Evolutionary conservation across 2,113 vertebrate genomes (phyloP).

Genomic region (Lonchura striata): DNA sequence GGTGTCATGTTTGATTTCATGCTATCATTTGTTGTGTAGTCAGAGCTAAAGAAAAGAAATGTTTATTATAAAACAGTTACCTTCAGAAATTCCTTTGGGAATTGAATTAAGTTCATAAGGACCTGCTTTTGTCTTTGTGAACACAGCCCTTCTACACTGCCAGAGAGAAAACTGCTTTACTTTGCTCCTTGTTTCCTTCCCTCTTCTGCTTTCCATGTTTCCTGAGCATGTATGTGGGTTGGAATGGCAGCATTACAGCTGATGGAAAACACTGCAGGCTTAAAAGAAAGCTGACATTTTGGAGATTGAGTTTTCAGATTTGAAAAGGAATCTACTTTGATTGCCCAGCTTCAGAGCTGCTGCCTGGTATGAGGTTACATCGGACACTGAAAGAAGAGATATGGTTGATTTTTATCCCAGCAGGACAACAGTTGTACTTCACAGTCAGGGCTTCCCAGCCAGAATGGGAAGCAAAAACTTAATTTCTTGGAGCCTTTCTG

Average conservation of each 20-base stretch:
- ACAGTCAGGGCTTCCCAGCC: background rate
- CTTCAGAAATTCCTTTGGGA: slow-evolving; percentile 35
- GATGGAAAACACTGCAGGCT: background rate
- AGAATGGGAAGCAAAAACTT: background rate
- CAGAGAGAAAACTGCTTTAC: background rate
- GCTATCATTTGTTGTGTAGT: slow-evolving; percentile 64
- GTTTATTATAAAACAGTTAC: background rate
- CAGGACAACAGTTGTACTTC: background rate
- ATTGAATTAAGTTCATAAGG: background rate
- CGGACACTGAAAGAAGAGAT: background rate
- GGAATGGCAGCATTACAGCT: background rate
- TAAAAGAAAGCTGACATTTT: background rate
- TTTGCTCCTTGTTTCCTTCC: background rate
- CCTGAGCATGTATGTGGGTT: background rate
- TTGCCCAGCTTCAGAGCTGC: background rate
- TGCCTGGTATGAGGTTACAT: background rate
- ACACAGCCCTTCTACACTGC: background rate
- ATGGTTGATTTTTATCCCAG: background rate
- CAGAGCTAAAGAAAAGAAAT: slow-evolving; percentile 37
- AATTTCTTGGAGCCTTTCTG: background rate
- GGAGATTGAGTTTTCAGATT: background rate
- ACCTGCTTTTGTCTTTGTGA: background rate
- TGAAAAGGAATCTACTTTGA: background rate
- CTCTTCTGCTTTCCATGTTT: background rate
- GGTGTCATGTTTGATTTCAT: slow-evolving; percentile 73